Percentiles rank a stretch among this genome's conserved stretches.
Evolutionary conservation across 2,797 vertebrate genomes (phyloP).

Genomic region (Poeciliopsis gracilis): DNA sequence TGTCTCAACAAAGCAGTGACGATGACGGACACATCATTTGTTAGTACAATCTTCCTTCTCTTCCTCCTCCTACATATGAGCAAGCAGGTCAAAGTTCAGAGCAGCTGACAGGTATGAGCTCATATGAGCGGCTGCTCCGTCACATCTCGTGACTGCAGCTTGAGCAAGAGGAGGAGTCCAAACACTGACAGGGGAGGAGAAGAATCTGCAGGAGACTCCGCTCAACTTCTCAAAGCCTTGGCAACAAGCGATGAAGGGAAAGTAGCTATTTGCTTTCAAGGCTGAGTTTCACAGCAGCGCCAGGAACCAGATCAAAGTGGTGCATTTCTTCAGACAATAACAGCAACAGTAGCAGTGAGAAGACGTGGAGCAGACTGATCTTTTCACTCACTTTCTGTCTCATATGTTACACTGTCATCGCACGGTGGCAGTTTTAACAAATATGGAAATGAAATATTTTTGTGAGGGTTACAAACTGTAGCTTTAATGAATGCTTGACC

Average conservation of each 20-base stretch:
- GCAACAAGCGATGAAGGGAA: slow-evolving; percentile 15
- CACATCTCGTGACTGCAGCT: slow-evolving; percentile 12
- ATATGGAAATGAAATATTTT: too few species aligned
- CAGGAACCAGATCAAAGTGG: slow-evolving; percentile 7
- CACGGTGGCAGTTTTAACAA: too few species aligned
- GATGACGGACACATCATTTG: slow-evolving; percentile 7
- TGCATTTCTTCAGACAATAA: too few species aligned
- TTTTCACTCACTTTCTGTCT: too few species aligned
- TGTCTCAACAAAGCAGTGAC: background rate
- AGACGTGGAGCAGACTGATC: too few species aligned
- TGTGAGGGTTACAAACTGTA: too few species aligned
- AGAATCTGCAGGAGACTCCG: background rate
- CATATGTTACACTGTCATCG: too few species aligned
- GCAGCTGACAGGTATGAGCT: slow-evolving; percentile 55
- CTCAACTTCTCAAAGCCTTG: background rate
- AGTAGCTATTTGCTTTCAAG: slow-evolving; percentile 56
- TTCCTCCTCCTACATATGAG: slow-evolving; percentile 25
- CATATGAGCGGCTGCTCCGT: slow-evolving; percentile 51
- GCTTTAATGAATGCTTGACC: too few species aligned
- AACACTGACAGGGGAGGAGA: slow-evolving; percentile 20
- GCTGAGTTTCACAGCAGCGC: slow-evolving; percentile 46
- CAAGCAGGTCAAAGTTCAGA: slow-evolving; percentile 28
- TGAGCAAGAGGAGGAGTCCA: slow-evolving; percentile 39
- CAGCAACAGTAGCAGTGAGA: too few species aligned
- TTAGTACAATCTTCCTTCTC: slow-evolving; percentile 1